These are phyloP conservation scores for Drosophila pruinosa DNA, from an alignment of 1,140 invertebrate species.

Conservation along the genomic window DNA sequence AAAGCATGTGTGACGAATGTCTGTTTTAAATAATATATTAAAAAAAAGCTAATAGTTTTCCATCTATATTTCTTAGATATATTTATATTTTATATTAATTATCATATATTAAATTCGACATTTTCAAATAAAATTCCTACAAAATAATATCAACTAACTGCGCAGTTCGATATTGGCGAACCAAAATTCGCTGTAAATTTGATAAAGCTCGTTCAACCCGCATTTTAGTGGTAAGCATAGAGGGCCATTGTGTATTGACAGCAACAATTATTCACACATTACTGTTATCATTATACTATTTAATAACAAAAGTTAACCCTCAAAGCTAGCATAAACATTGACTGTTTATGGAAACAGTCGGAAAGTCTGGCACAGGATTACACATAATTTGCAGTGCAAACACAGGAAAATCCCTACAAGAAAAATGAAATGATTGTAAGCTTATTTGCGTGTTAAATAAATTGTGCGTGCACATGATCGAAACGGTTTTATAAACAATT, in stretches of 20 bases:
- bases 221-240: background rate
- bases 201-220: background rate
- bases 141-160: too few relatives aligned
- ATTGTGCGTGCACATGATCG: constrained; percentile 6
- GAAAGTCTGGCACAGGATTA: background rate
- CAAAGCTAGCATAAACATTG: background rate
- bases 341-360: background rate
- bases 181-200: background rate
- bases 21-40: too few relatives aligned
- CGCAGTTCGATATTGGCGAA: too few relatives aligned
- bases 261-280: background rate
- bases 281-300: background rate
- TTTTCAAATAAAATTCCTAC: too few relatives aligned
- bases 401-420: background rate
- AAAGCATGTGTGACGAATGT: too few relatives aligned
- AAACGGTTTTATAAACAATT: constrained; percentile 57
- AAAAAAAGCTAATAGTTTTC: too few relatives aligned
- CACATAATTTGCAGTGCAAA: background rate
- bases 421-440: constrained; percentile 14
- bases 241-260: background rate
- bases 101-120: too few relatives aligned
- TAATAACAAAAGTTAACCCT: background rate
- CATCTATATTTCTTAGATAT: too few relatives aligned
- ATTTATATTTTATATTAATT: too few relatives aligned
- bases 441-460: constrained; percentile 19